Evolutionary conservation across 2,113 vertebrate genomes (phyloP).

Genomic region (Tapirus terrestris): DNA sequence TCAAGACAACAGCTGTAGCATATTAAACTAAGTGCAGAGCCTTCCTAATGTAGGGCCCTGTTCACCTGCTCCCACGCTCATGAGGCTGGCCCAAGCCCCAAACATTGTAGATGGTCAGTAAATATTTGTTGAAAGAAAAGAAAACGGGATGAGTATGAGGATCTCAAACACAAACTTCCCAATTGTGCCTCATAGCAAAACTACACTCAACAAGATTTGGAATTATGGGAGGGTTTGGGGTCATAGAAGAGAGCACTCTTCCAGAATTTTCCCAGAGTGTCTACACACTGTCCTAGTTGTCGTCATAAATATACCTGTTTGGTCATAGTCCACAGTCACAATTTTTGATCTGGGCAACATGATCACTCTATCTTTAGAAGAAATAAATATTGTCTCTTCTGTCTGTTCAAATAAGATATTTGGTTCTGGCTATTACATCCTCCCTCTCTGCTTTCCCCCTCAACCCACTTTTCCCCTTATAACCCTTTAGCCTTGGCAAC

Average conservation of each 20-base stretch:
- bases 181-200: not conserved
- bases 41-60: not conserved
- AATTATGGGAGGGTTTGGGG: not conserved
- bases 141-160: not conserved
- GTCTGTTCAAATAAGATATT: not conserved
- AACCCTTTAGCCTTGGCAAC: slow-evolving; percentile 26
- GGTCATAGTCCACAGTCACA: not conserved
- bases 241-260: not conserved
- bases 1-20: not conserved
- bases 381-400: not conserved
- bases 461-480: slow-evolving; percentile 37
- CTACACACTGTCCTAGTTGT: not conserved
- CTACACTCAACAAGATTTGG: not conserved
- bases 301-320: not conserved
- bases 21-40: not conserved
- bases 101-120: not conserved
- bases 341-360: not conserved
- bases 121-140: not conserved
- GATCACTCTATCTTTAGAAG: not conserved
- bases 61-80: not conserved
- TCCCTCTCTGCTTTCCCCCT: not conserved
- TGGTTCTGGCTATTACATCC: not conserved
- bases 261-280: not conserved
- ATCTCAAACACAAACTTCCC: not conserved
- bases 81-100: not conserved